phyloP scores from a whole-genome alignment of 1,140 invertebrate genomes.

The Zophobas morio region DNA sequence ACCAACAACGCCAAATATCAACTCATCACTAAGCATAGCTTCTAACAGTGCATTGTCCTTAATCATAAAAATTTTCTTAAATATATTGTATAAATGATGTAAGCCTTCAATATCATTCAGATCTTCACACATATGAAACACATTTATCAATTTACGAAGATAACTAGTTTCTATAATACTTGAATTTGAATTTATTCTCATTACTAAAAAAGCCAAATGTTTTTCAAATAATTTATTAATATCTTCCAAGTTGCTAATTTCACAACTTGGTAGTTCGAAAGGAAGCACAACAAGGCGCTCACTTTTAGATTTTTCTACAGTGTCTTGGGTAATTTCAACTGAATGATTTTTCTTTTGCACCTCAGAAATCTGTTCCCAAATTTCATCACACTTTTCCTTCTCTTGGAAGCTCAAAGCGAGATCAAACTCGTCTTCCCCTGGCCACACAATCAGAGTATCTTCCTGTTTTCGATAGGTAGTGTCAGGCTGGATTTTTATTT shows the following conservation, averaged over 20 bases:
- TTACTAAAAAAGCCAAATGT: slow-evolving; percentile 85
- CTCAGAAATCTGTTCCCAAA: slow-evolving; percentile 99
- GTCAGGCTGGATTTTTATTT: slow-evolving; percentile 97
- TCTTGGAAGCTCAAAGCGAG: slow-evolving; percentile 99
- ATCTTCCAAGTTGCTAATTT: slow-evolving; percentile 92
- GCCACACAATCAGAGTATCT: slow-evolving; percentile 99
- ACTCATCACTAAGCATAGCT: slow-evolving; percentile 96
- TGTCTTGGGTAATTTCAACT: slow-evolving; percentile 97
- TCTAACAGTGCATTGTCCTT: slow-evolving; percentile 98
- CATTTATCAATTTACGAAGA: slow-evolving; percentile 94
- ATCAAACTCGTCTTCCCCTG: slow-evolving; percentile 99
- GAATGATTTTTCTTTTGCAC: slow-evolving; percentile 98
- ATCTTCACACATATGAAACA: slow-evolving; percentile 98
- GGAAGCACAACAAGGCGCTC: slow-evolving; percentile 94
- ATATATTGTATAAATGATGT: slow-evolving; percentile 97
- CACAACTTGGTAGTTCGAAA: slow-evolving; percentile 95
- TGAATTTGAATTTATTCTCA: slow-evolving; percentile 93
- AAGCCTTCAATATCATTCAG: slow-evolving; percentile 95
- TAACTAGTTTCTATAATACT: slow-evolving; percentile 95
- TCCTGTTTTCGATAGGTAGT: slow-evolving; percentile 99
- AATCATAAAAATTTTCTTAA: slow-evolving; percentile 98
- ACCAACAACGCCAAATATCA: slow-evolving; percentile 98
- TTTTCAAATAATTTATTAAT: slow-evolving; percentile 92
- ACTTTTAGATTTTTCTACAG: slow-evolving; percentile 98
- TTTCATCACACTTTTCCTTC: slow-evolving; percentile 99